Base-by-base conservation (phyloP, 2,888 invertebrate species). In the Drosophila barbarae region DNA sequence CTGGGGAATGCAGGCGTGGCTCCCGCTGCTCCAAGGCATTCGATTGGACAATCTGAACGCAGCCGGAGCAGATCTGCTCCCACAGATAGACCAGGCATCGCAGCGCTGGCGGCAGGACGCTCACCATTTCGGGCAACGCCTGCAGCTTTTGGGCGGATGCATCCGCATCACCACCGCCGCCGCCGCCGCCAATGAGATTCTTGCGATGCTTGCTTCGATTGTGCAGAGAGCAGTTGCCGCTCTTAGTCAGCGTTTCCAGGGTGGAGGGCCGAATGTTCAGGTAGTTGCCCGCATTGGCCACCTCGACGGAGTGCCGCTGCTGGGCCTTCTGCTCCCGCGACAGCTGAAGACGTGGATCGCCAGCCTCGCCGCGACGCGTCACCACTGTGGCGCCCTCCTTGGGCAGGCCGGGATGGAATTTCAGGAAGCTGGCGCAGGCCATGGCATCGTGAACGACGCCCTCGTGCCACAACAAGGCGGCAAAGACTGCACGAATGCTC, bases 371-470 rank as follows among this genome's bases (percentile, higher is more conserved):
- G 1, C 88, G 86, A 0, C 92, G 91, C 1, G 95, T 95, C 4
- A 95, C 93, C 0, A 96, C 95, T 0, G 93, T 90, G 77, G 91
- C 95, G 72, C 92, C 95, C 86, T 94, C 93, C 86, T 96, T 96
- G 18, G 96, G 95, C 65, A 96, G 88, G 32, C 93, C 93, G 0
- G 96, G 97, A 88, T 96, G 95, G 87, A 98, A 98, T 90, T 98
- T 98, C 9, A 99, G 91, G 87, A 97, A 99, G 1, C 98, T 96
- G 0, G 98, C 97, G 87, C 98, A 98, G 0, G 98, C 98, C 94
- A 99, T 98, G 7, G 98, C 98, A 88, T 99, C 98, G 87, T 98
- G 98, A 0, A 98, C 98, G 47, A 98, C 94, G 13, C 98, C 93
- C 90, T 98, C 98, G 87, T 99, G 98, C 98, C 98, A 99, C 2